Conservation (phyloP, 2,888 invertebrate species). For the Tortricodes alternella region DNA sequence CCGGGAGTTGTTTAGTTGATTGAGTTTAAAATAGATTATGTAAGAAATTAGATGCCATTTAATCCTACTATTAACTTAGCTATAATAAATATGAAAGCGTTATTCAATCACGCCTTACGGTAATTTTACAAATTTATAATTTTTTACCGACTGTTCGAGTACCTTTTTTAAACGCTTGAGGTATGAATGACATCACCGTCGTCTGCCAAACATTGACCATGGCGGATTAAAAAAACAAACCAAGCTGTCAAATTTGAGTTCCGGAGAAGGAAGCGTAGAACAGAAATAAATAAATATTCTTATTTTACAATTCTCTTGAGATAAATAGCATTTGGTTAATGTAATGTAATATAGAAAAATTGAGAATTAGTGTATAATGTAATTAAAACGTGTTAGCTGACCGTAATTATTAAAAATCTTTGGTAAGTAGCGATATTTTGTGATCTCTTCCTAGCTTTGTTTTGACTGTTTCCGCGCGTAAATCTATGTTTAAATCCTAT, state of each 20-base stretch:
- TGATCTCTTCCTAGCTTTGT: constrained; percentile 1
- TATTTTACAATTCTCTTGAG: constrained; percentile 12
- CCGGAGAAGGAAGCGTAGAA: constrained; percentile 11
- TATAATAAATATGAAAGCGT: no score
- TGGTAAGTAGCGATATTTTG: constrained; percentile 18
- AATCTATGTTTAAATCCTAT: constrained; percentile 42
- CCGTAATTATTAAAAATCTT: constrained; percentile 4
- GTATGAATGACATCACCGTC: not conserved
- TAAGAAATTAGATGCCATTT: no score
- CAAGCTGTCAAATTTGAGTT: constrained; percentile 25
- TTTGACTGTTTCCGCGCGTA: constrained; percentile 53
- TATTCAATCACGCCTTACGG: no score
- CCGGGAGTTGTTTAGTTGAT: no score
- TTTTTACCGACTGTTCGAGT: no score
- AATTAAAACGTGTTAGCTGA: not conserved
- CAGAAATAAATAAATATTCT: constrained; percentile 23
- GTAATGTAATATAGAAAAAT: constrained; percentile 1
- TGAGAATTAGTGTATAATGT: constrained; percentile 3
- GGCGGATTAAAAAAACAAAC: constrained; percentile 17
- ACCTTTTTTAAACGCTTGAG: not conserved
- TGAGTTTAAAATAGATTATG: no score
- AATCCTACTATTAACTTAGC: no score
- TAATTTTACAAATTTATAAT: no score
- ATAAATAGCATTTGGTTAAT: constrained; percentile 1
- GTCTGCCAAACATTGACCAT: not conserved